phyloP scores from a whole-genome alignment of 2,888 invertebrate species.

The Octonoba sinensis region DNA sequence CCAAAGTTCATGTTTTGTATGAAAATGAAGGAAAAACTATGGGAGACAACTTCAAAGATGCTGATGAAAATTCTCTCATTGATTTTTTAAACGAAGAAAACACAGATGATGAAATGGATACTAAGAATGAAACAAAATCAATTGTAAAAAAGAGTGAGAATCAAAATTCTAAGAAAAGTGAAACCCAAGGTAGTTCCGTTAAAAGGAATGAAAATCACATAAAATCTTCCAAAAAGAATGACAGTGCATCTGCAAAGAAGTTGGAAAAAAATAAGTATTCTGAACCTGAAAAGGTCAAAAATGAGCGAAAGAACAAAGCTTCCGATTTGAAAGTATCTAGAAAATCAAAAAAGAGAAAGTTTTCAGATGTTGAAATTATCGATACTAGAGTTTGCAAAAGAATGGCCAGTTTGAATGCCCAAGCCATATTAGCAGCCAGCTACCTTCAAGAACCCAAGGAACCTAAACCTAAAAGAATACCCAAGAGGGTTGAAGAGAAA shows the following conservation, averaged over 20 bases:
- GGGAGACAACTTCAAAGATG: slow-evolving; percentile 50
- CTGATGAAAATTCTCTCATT: slow-evolving; percentile 47
- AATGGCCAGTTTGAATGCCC: slow-evolving; percentile 92
- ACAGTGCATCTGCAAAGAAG: slow-evolving; percentile 1
- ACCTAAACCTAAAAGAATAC: slow-evolving; percentile 35
- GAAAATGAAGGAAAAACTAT: slow-evolving; percentile 79
- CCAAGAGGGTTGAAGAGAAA: slow-evolving; percentile 29
- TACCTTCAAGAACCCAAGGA: slow-evolving; percentile 73
- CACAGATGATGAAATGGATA: slow-evolving; percentile 23
- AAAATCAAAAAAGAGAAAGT: slow-evolving; percentile 67
- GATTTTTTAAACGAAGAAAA: slow-evolving; percentile 50
- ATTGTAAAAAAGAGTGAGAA: slow-evolving; percentile 20
- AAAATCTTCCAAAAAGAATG: background rate
- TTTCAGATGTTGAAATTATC: slow-evolving; percentile 65
- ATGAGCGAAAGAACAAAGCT: slow-evolving; percentile 23
- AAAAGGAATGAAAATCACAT: slow-evolving; percentile 1
- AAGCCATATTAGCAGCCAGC: slow-evolving; percentile 89
- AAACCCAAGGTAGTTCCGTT: background rate
- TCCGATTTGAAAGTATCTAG: slow-evolving; percentile 24
- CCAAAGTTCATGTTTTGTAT: slow-evolving; percentile 90
- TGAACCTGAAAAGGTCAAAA: slow-evolving; percentile 19
- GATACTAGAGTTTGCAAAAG: slow-evolving; percentile 75
- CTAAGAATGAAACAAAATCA: slow-evolving; percentile 6
- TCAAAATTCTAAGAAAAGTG: background rate
- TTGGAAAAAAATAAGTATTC: slow-evolving; percentile 22